A percentile compares a stretch with the other conserved stretches of the same genome.
phyloP scores from a whole-genome alignment of 2,113 vertebrate species.

The Oreochromis aureus region DNA sequence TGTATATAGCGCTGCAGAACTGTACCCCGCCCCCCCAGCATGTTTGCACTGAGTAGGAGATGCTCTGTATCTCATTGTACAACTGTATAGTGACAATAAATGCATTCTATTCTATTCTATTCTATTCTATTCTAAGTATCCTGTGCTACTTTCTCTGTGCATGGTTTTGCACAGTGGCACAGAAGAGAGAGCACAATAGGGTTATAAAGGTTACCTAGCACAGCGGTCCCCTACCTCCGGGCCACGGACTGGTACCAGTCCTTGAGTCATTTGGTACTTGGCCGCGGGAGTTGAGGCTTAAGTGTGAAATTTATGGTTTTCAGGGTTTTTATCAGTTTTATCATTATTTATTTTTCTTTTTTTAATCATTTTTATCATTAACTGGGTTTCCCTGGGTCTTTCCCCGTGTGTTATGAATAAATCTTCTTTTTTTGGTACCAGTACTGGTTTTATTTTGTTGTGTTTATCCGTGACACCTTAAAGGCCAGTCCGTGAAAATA shows the following conservation, averaged over 20 bases:
- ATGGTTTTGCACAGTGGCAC: too few species aligned
- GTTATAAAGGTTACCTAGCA: too few species aligned
- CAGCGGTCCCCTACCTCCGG: too few species aligned
- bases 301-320: not conserved
- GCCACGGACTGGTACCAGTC: not conserved
- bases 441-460: not conserved
- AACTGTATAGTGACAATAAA: too few species aligned
- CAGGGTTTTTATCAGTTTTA: not conserved
- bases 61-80: too few species aligned
- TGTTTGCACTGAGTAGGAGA: too few species aligned
- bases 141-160: too few species aligned
- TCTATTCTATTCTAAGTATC: too few species aligned
- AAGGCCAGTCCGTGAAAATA: not conserved
- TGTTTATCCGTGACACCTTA: not conserved
- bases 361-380: not conserved
- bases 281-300: not conserved
- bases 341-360: fast-evolving
- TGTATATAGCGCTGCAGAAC: too few species aligned
- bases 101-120: too few species aligned
- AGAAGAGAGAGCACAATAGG: too few species aligned
- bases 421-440: not conserved
- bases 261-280: not conserved
- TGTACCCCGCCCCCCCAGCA: too few species aligned
- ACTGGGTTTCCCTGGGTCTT: not conserved
- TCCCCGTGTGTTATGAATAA: not conserved